Evolutionary conservation across 2,797 vertebrate species (phyloP).

Genomic region (Heliangelus exortis): DNA sequence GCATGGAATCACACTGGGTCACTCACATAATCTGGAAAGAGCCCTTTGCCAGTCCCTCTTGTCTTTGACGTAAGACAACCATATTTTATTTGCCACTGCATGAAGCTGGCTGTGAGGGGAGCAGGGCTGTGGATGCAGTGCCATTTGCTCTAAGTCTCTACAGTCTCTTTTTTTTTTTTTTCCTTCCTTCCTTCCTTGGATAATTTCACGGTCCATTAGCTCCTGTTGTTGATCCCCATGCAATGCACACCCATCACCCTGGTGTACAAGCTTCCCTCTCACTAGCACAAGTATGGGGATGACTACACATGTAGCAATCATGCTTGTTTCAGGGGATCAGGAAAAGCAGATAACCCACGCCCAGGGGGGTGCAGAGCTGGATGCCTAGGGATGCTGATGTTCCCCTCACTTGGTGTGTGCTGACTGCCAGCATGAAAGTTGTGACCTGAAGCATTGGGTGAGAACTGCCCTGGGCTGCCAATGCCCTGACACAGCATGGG

Average conservation of each 20-base stretch:
- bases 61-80: not conserved
- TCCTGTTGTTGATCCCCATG: not conserved
- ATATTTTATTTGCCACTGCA: not conserved
- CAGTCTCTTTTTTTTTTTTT: not conserved
- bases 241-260: not conserved
- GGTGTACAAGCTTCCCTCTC: not conserved
- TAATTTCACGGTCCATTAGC: slow-evolving; percentile 42
- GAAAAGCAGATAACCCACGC: not conserved
- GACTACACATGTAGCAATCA: not conserved
- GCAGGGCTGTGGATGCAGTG: not conserved
- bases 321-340: fast-evolving
- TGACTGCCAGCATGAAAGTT: fast-evolving
- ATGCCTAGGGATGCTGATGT: not conserved
- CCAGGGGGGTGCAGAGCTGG: not conserved
- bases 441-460: not conserved
- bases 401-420: fast-evolving
- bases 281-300: fast-evolving
- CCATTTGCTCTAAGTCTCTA: not conserved
- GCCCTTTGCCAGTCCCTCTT: not conserved
- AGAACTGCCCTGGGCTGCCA: not conserved
- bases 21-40: not conserved
- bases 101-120: not conserved
- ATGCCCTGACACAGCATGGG: fast-evolving
- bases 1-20: not conserved
- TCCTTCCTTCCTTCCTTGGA: not conserved